These are phyloP conservation scores for Aethina tumida DNA, from an alignment of 1,140 invertebrate species.

Conservation along the genomic window DNA sequence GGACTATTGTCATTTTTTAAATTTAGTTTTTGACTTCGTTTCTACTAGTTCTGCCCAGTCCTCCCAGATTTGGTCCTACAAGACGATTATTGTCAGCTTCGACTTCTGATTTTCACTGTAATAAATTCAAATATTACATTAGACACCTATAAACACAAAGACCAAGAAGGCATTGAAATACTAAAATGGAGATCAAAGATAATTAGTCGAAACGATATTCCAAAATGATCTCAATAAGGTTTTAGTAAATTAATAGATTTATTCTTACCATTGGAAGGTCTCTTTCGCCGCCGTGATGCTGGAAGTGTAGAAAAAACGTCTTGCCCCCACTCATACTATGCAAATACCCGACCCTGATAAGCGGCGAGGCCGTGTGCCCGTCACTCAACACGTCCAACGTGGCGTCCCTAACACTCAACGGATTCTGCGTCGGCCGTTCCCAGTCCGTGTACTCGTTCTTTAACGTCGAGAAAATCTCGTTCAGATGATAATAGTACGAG, in stretches of 20 bases:
- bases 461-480: conserved; percentile 82
- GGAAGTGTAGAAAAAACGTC: conserved; percentile 82
- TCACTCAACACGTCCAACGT: conserved; percentile 72
- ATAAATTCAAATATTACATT: not conserved
- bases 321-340: conserved; percentile 66
- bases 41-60: no score
- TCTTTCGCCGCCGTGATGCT: conserved; percentile 64
- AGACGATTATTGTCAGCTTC: no score
- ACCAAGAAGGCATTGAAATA: not conserved
- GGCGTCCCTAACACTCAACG: conserved; percentile 63
- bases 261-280: conserved; percentile 61
- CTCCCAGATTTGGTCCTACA: no score
- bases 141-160: not conserved
- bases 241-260: not conserved
- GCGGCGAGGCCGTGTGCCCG: conserved; percentile 73
- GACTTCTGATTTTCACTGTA: no score
- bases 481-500: conserved; percentile 78
- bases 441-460: conserved; percentile 92
- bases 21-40: no score
- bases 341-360: conserved; percentile 68
- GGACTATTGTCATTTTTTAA: no score
- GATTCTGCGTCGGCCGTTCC: conserved; percentile 68
- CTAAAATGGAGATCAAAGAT: no score
- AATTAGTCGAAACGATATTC: no score
- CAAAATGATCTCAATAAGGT: no score